Evolutionary conservation across 2,888 invertebrate genomes (phyloP).

Genomic region (Caenorhabditis doughertyi): DNA sequence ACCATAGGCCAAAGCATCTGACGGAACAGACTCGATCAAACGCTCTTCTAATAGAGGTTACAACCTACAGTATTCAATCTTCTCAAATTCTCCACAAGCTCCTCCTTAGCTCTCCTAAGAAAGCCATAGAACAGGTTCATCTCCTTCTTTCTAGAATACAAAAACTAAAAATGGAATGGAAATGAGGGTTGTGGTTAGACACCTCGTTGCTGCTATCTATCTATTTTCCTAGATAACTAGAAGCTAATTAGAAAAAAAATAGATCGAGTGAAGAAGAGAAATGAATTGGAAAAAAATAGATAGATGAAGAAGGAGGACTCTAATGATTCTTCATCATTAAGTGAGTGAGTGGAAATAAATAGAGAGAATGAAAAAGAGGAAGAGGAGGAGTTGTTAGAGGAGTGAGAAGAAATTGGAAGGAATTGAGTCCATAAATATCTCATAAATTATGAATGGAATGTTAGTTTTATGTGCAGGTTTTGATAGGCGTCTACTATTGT

Average conservation of each 20-base stretch:
- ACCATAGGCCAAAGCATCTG: too few relatives aligned
- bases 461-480: too few relatives aligned
- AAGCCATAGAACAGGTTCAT: not conserved
- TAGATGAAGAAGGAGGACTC: not conserved
- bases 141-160: not conserved
- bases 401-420: too few relatives aligned
- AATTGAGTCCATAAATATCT: not conserved
- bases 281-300: not conserved
- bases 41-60: too few relatives aligned
- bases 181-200: not conserved
- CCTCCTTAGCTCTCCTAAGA: not conserved
- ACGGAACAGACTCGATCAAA: too few relatives aligned
- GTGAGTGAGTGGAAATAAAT: too few relatives aligned
- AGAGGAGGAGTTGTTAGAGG: not conserved
- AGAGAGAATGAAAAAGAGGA: not conserved
- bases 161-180: not conserved
- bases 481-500: too few relatives aligned
- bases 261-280: not conserved
- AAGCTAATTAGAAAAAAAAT: conserved; percentile 38
- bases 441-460: not conserved
- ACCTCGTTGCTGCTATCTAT: not conserved
- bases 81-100: too few relatives aligned
- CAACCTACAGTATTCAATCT: too few relatives aligned
- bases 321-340: conserved; percentile 19
- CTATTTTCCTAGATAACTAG: conserved; percentile 39